These are phyloP conservation scores for Cryptocephalus moraei DNA, from an alignment of 2,888 invertebrate species.

Conservation along the genomic window DNA sequence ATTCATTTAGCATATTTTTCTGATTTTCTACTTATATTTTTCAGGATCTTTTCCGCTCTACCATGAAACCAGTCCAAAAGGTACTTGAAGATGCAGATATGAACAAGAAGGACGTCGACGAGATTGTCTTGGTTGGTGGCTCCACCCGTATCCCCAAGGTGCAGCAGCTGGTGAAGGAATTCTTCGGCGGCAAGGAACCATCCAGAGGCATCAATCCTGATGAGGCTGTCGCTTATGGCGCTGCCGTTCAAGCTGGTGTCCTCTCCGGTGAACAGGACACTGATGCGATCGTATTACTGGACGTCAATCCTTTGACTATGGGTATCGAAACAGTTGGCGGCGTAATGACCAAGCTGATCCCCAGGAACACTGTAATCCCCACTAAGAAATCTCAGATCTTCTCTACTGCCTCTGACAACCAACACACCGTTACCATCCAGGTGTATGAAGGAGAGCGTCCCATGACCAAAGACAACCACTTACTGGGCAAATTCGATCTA, in stretches of 20 bases:
- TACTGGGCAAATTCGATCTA: constrained; percentile 95
- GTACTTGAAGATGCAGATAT: constrained; percentile 98
- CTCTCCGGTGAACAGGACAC: constrained; percentile 96
- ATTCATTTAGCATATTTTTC: too few relatives aligned
- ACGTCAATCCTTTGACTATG: constrained; percentile 97
- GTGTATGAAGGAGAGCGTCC: constrained; percentile 99
- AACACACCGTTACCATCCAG: constrained; percentile 97
- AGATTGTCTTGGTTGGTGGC: constrained; percentile 97
- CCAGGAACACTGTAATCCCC: constrained; percentile 96
- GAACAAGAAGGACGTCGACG: constrained; percentile 96
- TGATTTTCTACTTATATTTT: too few relatives aligned
- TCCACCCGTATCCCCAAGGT: constrained; percentile 99
- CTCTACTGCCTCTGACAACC: constrained; percentile 98
- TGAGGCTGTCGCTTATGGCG: constrained; percentile 98
- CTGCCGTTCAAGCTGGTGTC: constrained; percentile 97
- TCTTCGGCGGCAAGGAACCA: constrained; percentile 97
- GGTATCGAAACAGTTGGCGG: constrained; percentile 99
- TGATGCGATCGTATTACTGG: constrained; percentile 85
- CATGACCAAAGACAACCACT: constrained; percentile 99
- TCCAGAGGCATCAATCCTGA: constrained; percentile 98
- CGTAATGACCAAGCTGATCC: constrained; percentile 98
- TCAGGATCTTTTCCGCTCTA: constrained; percentile 69
- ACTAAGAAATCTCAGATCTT: constrained; percentile 99
- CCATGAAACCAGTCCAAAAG: constrained; percentile 90
- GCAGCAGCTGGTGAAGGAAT: constrained; percentile 85